Percentiles rank a stretch among this genome's conserved stretches.
Conservation (phyloP, 2,888 invertebrate species). For the Thecophora atra region DNA sequence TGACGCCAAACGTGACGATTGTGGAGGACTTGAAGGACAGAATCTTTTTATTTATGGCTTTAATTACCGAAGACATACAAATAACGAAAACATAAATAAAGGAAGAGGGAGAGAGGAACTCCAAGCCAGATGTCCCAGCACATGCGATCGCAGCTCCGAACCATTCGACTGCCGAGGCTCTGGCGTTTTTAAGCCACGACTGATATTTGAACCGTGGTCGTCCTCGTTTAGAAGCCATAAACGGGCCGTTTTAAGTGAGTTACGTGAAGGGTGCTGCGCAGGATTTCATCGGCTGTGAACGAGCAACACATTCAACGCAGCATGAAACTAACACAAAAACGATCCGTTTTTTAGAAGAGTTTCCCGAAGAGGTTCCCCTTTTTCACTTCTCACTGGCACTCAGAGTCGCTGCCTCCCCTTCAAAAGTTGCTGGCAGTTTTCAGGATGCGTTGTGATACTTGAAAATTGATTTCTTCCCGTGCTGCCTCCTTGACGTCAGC, state of each 20-base stretch:
- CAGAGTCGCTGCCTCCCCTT: too few relatives aligned
- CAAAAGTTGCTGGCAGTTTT: conserved; percentile 1
- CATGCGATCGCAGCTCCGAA: conserved; percentile 3
- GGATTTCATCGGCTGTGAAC: too few relatives aligned
- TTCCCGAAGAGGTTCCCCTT: too few relatives aligned
- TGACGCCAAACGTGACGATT: too few relatives aligned
- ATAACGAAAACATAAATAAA: not conserved
- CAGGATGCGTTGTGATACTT: conserved; percentile 18
- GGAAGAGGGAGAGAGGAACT: not conserved
- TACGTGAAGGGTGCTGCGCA: too few relatives aligned
- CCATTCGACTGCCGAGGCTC: not conserved
- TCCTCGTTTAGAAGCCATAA: conserved; percentile 13
- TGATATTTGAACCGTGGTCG: conserved; percentile 8
- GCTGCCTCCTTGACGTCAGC: not conserved
- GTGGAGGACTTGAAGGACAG: too few relatives aligned
- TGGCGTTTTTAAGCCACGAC: not conserved
- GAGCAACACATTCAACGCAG: too few relatives aligned
- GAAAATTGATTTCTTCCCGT: not conserved
- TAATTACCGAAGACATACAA: not conserved
- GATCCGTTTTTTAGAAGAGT: too few relatives aligned
- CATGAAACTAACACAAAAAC: too few relatives aligned
- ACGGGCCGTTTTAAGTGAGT: too few relatives aligned
- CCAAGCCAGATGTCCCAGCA: conserved; percentile 9
- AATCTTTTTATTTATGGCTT: too few relatives aligned
- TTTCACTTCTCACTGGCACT: too few relatives aligned